Conservation (phyloP, 2,888 invertebrate genomes). For the Andrena marginata region DNA sequence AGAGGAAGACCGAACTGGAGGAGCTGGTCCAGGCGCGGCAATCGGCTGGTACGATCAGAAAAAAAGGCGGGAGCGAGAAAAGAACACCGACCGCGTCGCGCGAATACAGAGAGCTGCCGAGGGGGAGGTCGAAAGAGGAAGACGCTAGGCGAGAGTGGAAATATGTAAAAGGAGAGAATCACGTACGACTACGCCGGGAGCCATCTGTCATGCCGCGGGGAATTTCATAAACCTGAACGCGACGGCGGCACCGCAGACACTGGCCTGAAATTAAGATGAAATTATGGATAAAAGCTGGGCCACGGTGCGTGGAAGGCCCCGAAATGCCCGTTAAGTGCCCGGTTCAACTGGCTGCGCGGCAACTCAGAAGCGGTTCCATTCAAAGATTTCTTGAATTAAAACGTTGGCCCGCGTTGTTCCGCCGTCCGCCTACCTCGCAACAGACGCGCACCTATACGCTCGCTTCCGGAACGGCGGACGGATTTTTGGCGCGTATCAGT, state of each 20-base stretch:
- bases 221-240: conserved; percentile 75
- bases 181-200: conserved; percentile 73
- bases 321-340: conserved; percentile 61
- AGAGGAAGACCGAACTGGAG: conserved; percentile 45
- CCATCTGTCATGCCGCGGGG: conserved; percentile 75
- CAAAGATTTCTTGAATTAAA: conserved; percentile 61
- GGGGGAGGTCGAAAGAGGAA: conserved; percentile 6
- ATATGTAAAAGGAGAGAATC: conserved; percentile 68
- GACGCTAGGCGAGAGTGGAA: conserved; percentile 40
- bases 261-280: conserved; percentile 72
- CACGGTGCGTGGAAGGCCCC: conserved; percentile 48
- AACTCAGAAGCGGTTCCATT: conserved; percentile 50
- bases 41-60: conserved; percentile 78
- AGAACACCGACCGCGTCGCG: conserved; percentile 64
- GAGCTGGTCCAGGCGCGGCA: conserved; percentile 70
- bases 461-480: conserved; percentile 62
- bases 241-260: conserved; percentile 52
- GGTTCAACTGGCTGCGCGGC: conserved; percentile 25
- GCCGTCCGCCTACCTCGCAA: neutral
- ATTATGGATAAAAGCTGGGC: conserved; percentile 70
- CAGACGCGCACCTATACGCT: conserved; percentile 24
- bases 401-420: conserved; percentile 23
- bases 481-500: conserved; percentile 54
- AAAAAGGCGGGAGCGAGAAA: conserved; percentile 72
- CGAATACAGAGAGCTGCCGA: conserved; percentile 21